phyloP scores from a whole-genome alignment of 1,140 invertebrate species.

The Sycophaga agraensis region DNA sequence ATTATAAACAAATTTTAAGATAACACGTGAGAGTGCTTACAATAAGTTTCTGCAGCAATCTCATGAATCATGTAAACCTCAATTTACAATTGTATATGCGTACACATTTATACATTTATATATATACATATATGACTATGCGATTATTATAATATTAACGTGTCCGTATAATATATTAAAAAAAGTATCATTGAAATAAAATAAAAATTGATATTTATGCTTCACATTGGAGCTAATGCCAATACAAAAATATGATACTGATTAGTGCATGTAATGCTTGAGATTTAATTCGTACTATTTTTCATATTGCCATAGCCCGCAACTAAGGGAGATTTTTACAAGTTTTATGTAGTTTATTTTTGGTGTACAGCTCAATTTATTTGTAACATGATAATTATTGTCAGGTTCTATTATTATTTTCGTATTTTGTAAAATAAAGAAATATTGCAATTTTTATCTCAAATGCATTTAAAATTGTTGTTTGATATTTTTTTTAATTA shows the following conservation, averaged over 20 bases:
- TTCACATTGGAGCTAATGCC: slow-evolving; percentile 24
- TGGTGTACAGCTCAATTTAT: no score
- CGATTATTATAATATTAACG: slow-evolving; percentile 9
- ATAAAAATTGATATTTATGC: slow-evolving; percentile 11
- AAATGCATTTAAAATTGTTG: no score
- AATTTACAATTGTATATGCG: slow-evolving; percentile 1
- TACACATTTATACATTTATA: not conserved
- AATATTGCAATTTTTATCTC: no score
- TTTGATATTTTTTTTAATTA: no score
- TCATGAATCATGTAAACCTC: not conserved
- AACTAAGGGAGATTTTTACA: no score
- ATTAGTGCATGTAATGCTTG: not conserved
- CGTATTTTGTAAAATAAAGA: no score
- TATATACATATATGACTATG: slow-evolving; percentile 2
- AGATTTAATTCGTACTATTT: not conserved
- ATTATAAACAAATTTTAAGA: not conserved
- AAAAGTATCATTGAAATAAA: not conserved
- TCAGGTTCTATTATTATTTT: no score
- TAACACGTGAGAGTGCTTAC: not conserved
- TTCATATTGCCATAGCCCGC: slow-evolving; percentile 12
- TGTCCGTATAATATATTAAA: slow-evolving; percentile 6
- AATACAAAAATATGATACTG: slow-evolving; percentile 13
- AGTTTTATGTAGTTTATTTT: no score
- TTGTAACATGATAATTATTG: no score
- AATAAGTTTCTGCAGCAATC: not conserved